Percentiles rank a stretch among this genome's conserved stretches.
Conservation (phyloP, 2,797 vertebrate species). For the Coranthus polyacanthus region DNA sequence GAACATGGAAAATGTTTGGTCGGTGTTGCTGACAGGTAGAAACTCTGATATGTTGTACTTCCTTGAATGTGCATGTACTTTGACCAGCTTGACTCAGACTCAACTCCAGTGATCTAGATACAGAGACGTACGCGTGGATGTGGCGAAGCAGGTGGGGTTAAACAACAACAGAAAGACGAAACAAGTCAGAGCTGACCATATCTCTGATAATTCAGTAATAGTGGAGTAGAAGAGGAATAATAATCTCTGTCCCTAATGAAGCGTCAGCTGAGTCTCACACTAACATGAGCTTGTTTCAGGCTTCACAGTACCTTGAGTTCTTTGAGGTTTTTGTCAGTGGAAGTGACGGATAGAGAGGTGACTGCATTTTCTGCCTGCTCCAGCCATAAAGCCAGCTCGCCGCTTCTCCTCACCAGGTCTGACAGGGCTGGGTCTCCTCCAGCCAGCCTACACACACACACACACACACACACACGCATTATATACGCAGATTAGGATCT, state of each 20-base stretch:
- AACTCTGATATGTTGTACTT: too few species aligned
- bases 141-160: too few species aligned
- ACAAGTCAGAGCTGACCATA: too few species aligned
- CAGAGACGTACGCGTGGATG: too few species aligned
- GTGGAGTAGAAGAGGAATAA: conserved; percentile 5
- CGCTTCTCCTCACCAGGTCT: conserved; percentile 86
- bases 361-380: conserved; percentile 85
- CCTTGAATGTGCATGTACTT: too few species aligned
- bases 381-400: conserved; percentile 88
- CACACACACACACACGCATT: conserved; percentile 24
- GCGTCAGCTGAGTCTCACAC: background rate
- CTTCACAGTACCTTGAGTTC: conserved; percentile 87
- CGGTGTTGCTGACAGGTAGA: too few species aligned
- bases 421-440: conserved; percentile 84
- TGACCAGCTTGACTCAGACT: too few species aligned
- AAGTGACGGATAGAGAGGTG: conserved; percentile 74
- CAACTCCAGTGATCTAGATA: too few species aligned
- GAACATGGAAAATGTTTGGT: too few species aligned
- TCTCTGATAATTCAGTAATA: too few species aligned
- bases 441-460: conserved; percentile 81
- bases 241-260: conserved; percentile 27
- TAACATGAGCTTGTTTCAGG: background rate
- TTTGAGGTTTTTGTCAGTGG: conserved; percentile 84
- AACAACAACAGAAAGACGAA: too few species aligned
- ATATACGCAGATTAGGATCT: conserved; percentile 61